Conservation (phyloP, 2,113 vertebrate genomes). For the Phyllopteryx taeniolatus region DNA sequence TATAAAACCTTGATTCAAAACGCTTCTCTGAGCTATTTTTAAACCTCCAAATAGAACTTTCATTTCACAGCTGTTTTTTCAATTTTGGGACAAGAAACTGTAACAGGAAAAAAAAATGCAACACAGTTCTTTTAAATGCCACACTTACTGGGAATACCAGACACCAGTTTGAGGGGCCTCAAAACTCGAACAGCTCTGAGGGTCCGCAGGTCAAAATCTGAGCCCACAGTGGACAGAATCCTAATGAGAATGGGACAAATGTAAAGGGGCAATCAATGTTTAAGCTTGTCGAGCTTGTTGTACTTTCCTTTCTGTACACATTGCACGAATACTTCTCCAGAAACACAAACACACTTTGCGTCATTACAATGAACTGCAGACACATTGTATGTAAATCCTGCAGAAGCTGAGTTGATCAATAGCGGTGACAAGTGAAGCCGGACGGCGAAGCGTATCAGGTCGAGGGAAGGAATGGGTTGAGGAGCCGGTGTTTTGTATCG, state of each 20-base stretch:
- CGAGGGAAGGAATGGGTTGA: conserved; percentile 22
- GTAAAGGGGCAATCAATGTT: conserved; percentile 45
- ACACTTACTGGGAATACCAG: conserved; percentile 95
- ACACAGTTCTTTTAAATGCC: neutral
- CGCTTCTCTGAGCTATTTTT: conserved; percentile 19
- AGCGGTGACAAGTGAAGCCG: conserved; percentile 49
- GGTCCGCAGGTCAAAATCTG: conserved; percentile 94
- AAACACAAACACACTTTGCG: conserved; percentile 23
- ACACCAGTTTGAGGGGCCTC: conserved; percentile 93
- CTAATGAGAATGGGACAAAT: conserved; percentile 55
- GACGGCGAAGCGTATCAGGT: conserved; percentile 50
- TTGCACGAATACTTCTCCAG: neutral
- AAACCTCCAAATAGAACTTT: conserved; percentile 11
- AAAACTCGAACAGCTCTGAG: conserved; percentile 94
- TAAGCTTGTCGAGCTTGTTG: conserved; percentile 37
- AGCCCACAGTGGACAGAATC: conserved; percentile 80
- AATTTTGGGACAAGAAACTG: neutral
- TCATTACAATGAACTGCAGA: conserved; percentile 41
- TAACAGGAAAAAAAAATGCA: neutral
- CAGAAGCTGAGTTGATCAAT: conserved; percentile 54
- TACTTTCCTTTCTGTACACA: conserved; percentile 28
- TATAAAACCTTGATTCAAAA: conserved; percentile 28
- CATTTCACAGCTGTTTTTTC: neutral
- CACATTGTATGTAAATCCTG: conserved; percentile 57
- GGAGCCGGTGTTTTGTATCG: conserved; percentile 21